Conservation (phyloP, 2,113 vertebrate genomes). For the Hemicordylus capensis region DNA sequence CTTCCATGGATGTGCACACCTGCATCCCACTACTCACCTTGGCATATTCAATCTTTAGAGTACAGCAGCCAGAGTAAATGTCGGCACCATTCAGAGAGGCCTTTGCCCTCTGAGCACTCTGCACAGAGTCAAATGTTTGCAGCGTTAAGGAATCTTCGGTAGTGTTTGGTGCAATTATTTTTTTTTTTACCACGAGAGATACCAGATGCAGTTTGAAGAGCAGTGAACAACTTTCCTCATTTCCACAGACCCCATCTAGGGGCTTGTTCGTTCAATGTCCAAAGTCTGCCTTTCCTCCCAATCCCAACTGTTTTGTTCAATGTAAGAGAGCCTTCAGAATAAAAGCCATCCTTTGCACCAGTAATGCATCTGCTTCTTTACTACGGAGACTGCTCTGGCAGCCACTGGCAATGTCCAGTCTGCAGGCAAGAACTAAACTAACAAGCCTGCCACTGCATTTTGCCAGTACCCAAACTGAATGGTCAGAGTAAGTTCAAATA, state of each 20-base stretch:
- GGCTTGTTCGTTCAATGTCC: not conserved
- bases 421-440: no score
- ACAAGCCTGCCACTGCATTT: not conserved
- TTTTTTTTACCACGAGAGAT: not conserved
- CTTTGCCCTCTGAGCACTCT: slow-evolving; percentile 95
- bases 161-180: not conserved
- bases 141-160: slow-evolving; percentile 74
- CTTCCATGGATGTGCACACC: no score
- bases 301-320: not conserved
- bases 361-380: not conserved
- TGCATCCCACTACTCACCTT: slow-evolving; percentile 78
- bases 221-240: not conserved
- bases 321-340: not conserved
- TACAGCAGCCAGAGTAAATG: slow-evolving; percentile 96
- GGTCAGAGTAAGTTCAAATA: not conserved
- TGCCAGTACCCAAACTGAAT: not conserved
- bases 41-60: slow-evolving; percentile 95
- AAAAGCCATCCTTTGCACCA: not conserved
- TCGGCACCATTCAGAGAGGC: slow-evolving; percentile 95
- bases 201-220: not conserved
- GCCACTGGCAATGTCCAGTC: not conserved
- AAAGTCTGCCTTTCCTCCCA: not conserved
- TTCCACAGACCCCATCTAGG: not conserved
- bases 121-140: slow-evolving; percentile 90
- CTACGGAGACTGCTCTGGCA: no score